Evolutionary conservation across 2,113 vertebrate genomes (phyloP).

Genomic region (Mionectes macconnelli): DNA sequence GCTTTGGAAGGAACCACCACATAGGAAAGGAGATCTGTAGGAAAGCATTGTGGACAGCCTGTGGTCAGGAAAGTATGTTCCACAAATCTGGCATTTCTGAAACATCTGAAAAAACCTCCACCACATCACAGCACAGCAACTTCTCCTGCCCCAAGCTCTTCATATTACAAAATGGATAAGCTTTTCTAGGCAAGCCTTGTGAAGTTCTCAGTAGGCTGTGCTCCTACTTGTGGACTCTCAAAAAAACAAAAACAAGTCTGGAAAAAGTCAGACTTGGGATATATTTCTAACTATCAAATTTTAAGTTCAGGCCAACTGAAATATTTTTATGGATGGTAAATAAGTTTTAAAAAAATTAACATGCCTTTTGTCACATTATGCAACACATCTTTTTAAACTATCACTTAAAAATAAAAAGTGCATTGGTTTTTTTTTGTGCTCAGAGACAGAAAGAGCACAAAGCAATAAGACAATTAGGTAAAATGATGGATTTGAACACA

Average conservation of each 20-base stretch:
- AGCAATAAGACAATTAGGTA: constrained; percentile 15
- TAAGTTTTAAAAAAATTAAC: not conserved
- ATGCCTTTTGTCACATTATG: not conserved
- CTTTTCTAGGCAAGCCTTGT: not conserved
- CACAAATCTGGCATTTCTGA: not conserved
- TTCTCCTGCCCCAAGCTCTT: not conserved
- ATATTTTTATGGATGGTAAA: not conserved
- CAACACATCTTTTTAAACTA: not conserved
- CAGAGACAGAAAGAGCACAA: not conserved
- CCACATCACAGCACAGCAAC: not conserved
- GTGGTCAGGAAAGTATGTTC: not conserved
- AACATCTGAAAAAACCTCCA: not conserved
- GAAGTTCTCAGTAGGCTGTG: not conserved
- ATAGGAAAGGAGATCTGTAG: not conserved
- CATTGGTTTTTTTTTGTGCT: not conserved
- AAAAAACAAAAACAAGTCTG: constrained; percentile 19
- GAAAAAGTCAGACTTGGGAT: not conserved
- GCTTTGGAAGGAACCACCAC: not conserved
- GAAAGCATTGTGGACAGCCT: not conserved
- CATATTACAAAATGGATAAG: not conserved
- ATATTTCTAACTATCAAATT: not conserved
- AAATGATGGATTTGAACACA: constrained; percentile 57
- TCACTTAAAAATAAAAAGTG: not conserved
- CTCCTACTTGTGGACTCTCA: not conserved
- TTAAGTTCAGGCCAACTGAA: not conserved